These are phyloP conservation scores for Phoebastria nigripes DNA, from an alignment of 2,797 vertebrate genomes.

Conservation along the genomic window DNA sequence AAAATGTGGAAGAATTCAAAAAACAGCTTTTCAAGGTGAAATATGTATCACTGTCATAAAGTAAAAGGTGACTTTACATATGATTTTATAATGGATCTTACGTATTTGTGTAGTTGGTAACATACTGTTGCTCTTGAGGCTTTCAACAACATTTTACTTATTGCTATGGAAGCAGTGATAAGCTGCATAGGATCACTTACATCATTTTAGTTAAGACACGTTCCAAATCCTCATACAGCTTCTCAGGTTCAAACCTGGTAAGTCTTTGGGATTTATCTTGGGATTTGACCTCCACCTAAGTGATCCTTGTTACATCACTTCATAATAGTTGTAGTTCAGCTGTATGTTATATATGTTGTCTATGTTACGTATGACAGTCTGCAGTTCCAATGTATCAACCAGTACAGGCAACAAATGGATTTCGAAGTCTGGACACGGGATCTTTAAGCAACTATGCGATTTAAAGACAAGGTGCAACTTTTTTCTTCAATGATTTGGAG, in stretches of 20 bases:
- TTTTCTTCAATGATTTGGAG: background rate
- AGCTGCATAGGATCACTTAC: conserved; percentile 17
- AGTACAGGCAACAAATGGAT: background rate
- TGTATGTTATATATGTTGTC: background rate
- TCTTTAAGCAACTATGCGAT: background rate
- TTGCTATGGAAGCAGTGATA: background rate
- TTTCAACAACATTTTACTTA: background rate
- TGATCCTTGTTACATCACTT: conserved; percentile 58
- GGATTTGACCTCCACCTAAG: conserved; percentile 47
- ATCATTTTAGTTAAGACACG: conserved; percentile 28
- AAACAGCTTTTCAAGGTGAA: background rate
- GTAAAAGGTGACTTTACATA: background rate
- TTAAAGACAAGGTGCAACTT: background rate
- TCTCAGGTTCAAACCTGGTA: conserved; percentile 33
- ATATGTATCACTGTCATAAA: background rate
- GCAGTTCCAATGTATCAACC: background rate
- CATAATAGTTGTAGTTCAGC: background rate
- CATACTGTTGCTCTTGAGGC: background rate
- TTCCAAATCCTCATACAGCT: conserved; percentile 44
- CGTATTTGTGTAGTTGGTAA: background rate
- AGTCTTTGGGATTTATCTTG: conserved; percentile 33
- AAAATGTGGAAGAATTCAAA: background rate
- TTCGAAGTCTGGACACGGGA: background rate
- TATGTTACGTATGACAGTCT: background rate
- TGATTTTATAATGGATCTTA: background rate